Conservation (phyloP, 1,140 invertebrate genomes). For the Leptopilina boulardi region DNA sequence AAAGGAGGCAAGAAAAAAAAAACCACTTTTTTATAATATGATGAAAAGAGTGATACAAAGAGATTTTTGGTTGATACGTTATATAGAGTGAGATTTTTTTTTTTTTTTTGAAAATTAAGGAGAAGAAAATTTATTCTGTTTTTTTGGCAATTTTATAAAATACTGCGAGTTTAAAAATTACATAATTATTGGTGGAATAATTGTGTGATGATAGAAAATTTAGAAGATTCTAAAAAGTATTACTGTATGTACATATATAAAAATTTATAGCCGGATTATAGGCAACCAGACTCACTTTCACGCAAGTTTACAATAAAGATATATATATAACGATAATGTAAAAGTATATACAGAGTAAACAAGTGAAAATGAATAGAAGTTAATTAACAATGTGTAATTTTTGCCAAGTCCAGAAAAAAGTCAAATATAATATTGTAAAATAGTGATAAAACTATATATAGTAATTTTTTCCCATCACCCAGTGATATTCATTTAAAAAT, state of each 20-base stretch:
- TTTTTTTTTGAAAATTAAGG: not conserved
- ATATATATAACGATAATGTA: not conserved
- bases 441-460: not conserved
- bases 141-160: too few relatives aligned
- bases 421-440: not conserved
- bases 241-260: conserved; percentile 37
- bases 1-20: not conserved
- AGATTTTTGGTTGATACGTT: not conserved
- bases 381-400: not conserved
- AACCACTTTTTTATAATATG: not conserved
- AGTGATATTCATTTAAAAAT: too few relatives aligned
- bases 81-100: not conserved
- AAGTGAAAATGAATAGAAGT: not conserved
- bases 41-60: not conserved
- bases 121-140: not conserved
- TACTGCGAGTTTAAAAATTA: too few relatives aligned
- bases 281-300: conserved; percentile 20
- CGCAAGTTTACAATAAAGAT: not conserved
- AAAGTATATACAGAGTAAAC: not conserved
- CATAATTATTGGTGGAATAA: not conserved
- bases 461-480: not conserved
- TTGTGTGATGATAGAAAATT: not conserved
- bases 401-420: not conserved
- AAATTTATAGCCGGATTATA: conserved; percentile 34
- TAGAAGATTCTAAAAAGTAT: conserved; percentile 30